Base-by-base conservation (phyloP, 2,113 vertebrate genomes). In the Epinephelus moara region DNA sequence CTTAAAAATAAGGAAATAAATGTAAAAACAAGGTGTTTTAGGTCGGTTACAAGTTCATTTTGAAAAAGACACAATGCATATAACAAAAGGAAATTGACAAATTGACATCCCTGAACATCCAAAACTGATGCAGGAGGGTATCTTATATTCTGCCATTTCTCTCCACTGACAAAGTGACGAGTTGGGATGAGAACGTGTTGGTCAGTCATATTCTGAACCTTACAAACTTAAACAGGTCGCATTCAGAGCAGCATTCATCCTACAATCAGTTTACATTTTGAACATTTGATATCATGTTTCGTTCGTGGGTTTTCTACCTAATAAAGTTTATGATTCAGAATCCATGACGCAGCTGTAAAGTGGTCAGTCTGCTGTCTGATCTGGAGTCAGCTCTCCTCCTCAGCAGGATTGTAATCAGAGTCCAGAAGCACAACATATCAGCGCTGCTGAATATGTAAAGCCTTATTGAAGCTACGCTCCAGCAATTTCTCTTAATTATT, bases 401-500 rank as follows among this genome's bases (percentile, higher is more conserved):
- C 61, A 25, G 70, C 56, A 37, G 57, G 60, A 73, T 71, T 45
- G 27, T 85, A 82, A 91, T 90, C 88, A 82, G 80, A 82, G 61
- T 82, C 53, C 42, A 72, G 63, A 30, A 79, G 67, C 82, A 83
- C 68, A 76, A 70, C 68, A 59, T 45, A 71, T 73, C 80, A 45
- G 83, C 40, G 42, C 42, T 45, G 42, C 42, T 93, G 91, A 93
- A 92, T 94, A 94, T 94, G 91, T 94, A 94, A 93, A 94, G 87
- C 87, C 80, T 82, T 88, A 94, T 86, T 88, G 89, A 89, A 85
- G 77, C 82, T 63, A 49, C 62, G 76, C 89, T 89, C 88, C 74
- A 91, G 82, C 82, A 87, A 92, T 93, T 94, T 90, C 91, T 93
- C 92, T 94, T 94, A 93, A 95, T 95, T 91, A 91, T 93, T 88